phyloP scores from a whole-genome alignment of 2,797 vertebrate species.

The Muscicapa comitata region DNA sequence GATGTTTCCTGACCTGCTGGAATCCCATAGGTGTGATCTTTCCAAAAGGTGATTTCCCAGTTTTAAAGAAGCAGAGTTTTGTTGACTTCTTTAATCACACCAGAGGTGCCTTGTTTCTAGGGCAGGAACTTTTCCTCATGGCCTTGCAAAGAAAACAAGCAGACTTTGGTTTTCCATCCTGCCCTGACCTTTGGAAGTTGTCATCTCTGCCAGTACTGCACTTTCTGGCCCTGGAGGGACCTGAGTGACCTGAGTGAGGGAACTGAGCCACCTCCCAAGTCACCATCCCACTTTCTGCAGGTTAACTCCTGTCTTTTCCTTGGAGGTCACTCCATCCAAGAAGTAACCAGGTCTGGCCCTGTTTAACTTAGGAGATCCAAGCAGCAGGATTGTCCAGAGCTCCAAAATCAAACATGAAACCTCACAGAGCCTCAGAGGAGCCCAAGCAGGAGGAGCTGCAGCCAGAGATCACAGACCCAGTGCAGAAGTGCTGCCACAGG shows the following conservation, averaged over 20 bases:
- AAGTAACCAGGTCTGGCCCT: not conserved
- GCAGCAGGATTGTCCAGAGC: not conserved
- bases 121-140: not conserved
- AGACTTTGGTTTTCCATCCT: not conserved
- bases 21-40: not conserved
- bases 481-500: not conserved
- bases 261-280: not conserved
- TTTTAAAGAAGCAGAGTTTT: not conserved
- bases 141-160: not conserved
- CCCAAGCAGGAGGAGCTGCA: not conserved
- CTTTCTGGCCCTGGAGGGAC: not conserved
- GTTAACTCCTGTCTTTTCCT: slow-evolving; percentile 20
- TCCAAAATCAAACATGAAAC: not conserved
- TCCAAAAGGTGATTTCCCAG: not conserved
- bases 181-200: slow-evolving; percentile 4
- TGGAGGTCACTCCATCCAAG: not conserved
- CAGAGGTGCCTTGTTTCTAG: not conserved
- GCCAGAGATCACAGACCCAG: not conserved
- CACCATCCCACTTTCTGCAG: not conserved
- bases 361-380: not conserved
- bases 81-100: not conserved
- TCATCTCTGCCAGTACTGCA: not conserved
- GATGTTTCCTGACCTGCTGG: not conserved
- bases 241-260: not conserved
- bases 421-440: not conserved